Conservation (phyloP, 1,140 invertebrate genomes). For the Coptotermes formosanus region DNA sequence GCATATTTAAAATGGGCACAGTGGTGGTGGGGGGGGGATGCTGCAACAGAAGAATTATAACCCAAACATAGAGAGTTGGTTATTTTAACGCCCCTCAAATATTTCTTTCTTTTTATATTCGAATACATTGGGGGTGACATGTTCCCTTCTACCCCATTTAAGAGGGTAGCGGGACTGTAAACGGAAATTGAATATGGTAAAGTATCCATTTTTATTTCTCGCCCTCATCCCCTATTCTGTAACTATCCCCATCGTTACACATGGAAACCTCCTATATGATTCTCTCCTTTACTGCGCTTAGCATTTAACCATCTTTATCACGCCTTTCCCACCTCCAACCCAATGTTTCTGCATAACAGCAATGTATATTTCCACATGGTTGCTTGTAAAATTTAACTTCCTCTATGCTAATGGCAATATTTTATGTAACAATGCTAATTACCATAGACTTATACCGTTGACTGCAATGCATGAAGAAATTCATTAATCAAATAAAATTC, state of each 20-base stretch:
- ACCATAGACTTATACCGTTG: background rate
- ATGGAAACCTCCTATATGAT: background rate
- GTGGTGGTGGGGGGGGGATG: background rate
- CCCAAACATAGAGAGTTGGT: background rate
- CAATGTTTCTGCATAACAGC: background rate
- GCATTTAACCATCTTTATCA: background rate
- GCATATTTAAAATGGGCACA: background rate
- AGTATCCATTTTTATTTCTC: slow-evolving; percentile 12
- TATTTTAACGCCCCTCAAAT: background rate
- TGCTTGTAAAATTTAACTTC: background rate
- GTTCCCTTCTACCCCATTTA: background rate
- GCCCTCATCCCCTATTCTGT: background rate
- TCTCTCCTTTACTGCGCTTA: background rate
- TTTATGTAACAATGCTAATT: background rate
- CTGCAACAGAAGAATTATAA: background rate
- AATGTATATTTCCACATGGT: background rate
- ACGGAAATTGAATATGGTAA: slow-evolving; percentile 13
- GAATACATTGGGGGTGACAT: slow-evolving; percentile 3
- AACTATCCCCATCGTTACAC: background rate
- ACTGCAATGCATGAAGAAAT: background rate
- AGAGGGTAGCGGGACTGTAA: background rate
- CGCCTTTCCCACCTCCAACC: background rate
- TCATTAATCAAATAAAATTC: background rate
- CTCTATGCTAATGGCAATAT: background rate
- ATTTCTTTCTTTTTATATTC: slow-evolving; percentile 5